Conservation (phyloP, 1,140 invertebrate species). For the Papilio helenus region DNA sequence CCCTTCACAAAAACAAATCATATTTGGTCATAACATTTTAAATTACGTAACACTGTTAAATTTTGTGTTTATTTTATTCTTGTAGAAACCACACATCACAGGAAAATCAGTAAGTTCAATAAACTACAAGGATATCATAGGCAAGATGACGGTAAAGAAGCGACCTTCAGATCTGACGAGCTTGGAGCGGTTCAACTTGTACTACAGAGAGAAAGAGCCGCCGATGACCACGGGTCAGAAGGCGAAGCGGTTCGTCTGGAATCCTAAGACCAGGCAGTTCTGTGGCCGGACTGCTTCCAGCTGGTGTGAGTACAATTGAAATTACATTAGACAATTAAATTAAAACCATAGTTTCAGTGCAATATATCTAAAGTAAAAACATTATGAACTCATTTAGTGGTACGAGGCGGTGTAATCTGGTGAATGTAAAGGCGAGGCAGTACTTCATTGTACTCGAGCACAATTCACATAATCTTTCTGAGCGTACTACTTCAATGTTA, state of each 20-base stretch:
- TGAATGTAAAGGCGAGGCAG: background rate
- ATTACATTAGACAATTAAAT: background rate
- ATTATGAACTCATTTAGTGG: background rate
- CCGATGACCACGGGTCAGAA: slow-evolving; percentile 83
- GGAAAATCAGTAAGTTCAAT: background rate
- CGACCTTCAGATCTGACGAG: slow-evolving; percentile 78
- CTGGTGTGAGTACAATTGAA: slow-evolving; percentile 87
- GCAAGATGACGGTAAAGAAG: slow-evolving; percentile 77
- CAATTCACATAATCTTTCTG: background rate
- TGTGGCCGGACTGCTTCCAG: slow-evolving; percentile 87
- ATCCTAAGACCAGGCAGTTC: slow-evolving; percentile 86
- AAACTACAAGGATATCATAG: background rate
- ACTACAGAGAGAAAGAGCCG: slow-evolving; percentile 84
- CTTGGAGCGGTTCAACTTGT: slow-evolving; percentile 85
- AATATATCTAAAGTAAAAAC: background rate
- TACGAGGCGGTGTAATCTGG: background rate
- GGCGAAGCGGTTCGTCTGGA: slow-evolving; percentile 87
- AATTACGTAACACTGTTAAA: background rate
- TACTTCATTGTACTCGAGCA: background rate
- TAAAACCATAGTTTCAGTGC: too few species aligned
- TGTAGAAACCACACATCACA: background rate
- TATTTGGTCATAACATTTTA: too few species aligned
- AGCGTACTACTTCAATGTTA: too few species aligned
- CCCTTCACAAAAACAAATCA: too few species aligned
- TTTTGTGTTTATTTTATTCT: background rate